phyloP scores from a whole-genome alignment of 30 jellyfish, hydroid and myxozoan species.

The Cassiopea andromeda region DNA sequence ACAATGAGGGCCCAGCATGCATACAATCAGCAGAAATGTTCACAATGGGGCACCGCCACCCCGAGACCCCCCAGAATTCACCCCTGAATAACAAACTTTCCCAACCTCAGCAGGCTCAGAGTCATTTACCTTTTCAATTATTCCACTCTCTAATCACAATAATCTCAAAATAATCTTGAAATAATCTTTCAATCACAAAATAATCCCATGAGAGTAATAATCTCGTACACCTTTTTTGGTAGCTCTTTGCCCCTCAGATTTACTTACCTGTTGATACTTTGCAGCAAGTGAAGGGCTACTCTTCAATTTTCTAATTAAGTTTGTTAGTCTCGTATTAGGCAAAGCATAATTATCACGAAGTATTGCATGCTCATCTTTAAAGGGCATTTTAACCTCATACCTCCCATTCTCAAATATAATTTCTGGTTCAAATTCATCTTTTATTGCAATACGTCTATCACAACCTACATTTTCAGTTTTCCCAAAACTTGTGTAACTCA shows the following conservation, averaged over 20 bases:
- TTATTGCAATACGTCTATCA: conserved; percentile 10
- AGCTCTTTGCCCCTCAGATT: no score
- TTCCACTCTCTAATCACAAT: conserved; percentile 4
- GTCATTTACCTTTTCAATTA: conserved; percentile 20
- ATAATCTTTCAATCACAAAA: no score
- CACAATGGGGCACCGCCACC: no score
- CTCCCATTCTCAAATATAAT: conserved; percentile 9
- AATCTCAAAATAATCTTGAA: no score
- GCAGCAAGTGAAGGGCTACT: not conserved
- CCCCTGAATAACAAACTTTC: not conserved
- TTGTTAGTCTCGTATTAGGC: not conserved
- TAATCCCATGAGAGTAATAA: no score
- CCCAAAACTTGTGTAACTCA: conserved; percentile 7
- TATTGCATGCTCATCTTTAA: conserved; percentile 4
- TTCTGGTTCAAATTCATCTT: conserved; percentile 39
- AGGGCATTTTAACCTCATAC: conserved; percentile 35
- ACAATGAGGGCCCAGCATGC: conserved; percentile 24
- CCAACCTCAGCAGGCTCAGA: not conserved
- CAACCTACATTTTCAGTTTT: conserved; percentile 27
- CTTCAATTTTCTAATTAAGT: not conserved
- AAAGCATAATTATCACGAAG: conserved; percentile 35
- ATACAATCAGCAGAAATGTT: not conserved
- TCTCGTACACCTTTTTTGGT: no score
- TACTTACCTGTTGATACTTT: not conserved
- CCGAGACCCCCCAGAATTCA: no score